A percentile compares a stretch with the other conserved stretches of the same genome.
These are phyloP conservation scores for Callionymus lyra DNA, from an alignment of 2,113 vertebrate species.

Conservation along the genomic window DNA sequence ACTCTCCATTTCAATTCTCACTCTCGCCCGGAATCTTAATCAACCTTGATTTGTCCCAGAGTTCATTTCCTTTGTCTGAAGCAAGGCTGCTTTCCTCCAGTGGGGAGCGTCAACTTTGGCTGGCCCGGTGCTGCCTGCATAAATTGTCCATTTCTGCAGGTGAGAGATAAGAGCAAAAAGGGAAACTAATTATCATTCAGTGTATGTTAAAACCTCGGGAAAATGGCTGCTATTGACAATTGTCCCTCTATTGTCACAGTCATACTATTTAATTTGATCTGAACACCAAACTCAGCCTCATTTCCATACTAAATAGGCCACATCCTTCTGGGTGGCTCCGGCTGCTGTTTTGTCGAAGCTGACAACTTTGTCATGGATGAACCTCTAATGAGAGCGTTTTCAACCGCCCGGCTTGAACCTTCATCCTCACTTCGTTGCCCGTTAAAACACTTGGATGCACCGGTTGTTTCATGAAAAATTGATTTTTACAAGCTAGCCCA, in stretches of 20 bases:
- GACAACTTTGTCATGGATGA: constrained; percentile 33
- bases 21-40: constrained; percentile 53
- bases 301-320: constrained; percentile 43
- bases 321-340: constrained; percentile 23
- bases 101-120: constrained; percentile 63
- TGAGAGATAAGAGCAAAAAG: constrained; percentile 66
- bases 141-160: constrained; percentile 66
- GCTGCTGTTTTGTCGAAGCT: constrained; percentile 17
- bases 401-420: no score
- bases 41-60: constrained; percentile 57
- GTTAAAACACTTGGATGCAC: constrained; percentile 19
- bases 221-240: constrained; percentile 51
- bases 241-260: constrained; percentile 52
- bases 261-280: constrained; percentile 51
- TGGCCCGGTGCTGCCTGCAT: constrained; percentile 55
- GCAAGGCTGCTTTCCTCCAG: constrained; percentile 56
- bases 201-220: constrained; percentile 60
- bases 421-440: constrained; percentile 18
- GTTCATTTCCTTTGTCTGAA: constrained; percentile 60
- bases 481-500: constrained; percentile 39
- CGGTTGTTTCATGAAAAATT: constrained; percentile 37
- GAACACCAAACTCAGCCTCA: constrained; percentile 39
- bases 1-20: constrained; percentile 43
- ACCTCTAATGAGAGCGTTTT: constrained; percentile 37
- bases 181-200: constrained; percentile 66